Base-by-base conservation (phyloP, 2,113 vertebrate genomes). In the Tricholaema leucomelas region DNA sequence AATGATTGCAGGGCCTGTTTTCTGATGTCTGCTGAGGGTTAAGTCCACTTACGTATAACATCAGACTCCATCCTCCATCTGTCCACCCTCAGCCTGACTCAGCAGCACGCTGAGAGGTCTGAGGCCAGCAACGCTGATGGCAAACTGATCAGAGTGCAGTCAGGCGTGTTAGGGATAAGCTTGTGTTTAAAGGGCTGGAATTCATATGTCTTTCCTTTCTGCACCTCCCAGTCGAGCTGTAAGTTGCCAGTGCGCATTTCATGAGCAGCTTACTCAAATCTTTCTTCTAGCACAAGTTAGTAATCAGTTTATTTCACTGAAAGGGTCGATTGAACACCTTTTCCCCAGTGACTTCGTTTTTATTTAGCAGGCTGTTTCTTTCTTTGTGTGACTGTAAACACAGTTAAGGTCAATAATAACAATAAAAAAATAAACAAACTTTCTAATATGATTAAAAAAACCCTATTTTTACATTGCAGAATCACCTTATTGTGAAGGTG, bases 401-500 rank as follows among this genome's bases (percentile, higher is more conserved):
- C 25, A 64, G 12, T 31, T 54, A n/a, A 58, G 31, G 14, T 35
- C n/a, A 50, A 21, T 7, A 46, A 8, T 14, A 35, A 63, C 21
- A 50, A 50, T 13, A 50, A 50, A 24, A 50, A 24, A 24, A 6
- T 5, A 73, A 77, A 28, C 36, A 17, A 31, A 11, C 31, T 63
- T 87, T 50, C 66, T 85, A 52, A 79, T 14, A 23, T 8, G n/a
- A 69, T 40, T 54, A 36, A 28, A 5, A n/a, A n/a, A 10, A 31
- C 60, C n/a, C n/a, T 48, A 31, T 58, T 92, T 65, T 87, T 59
- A 83, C 59, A 28, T 77, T 92, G 77, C 97, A 99, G 99, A 99
- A 99, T 97, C 99, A 99, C 97, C 97, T 99, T 94, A 99, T 99
- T 95, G 99, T 99, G 88, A 99, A 99, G 94, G 99, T 99, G 95